These are phyloP conservation scores for Clinocottus analis DNA, from an alignment of 2,113 vertebrate species.

Conservation along the genomic window DNA sequence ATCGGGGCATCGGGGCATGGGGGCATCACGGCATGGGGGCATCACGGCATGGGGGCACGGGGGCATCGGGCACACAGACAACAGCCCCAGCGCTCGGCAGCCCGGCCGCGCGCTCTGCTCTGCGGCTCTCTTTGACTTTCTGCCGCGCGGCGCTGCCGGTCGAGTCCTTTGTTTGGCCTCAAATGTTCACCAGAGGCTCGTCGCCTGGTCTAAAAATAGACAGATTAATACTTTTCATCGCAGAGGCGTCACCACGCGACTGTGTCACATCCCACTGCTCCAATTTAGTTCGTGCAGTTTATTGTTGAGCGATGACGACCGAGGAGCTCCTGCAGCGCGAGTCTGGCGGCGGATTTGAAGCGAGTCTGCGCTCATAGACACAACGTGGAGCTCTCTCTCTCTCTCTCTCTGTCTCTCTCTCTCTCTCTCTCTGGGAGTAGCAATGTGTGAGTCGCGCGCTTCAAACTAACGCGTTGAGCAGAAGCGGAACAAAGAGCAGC, in stretches of 20 bases:
- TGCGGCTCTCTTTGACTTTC: slow-evolving; percentile 21
- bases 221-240: neutral
- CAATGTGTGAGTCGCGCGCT: slow-evolving; percentile 67
- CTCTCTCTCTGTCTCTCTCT: slow-evolving; percentile 46
- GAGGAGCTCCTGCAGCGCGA: slow-evolving; percentile 72
- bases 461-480: slow-evolving; percentile 65
- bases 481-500: slow-evolving; percentile 73
- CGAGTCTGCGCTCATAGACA: slow-evolving; percentile 58
- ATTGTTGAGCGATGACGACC: slow-evolving; percentile 65
- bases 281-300: slow-evolving; percentile 30
- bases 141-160: slow-evolving; percentile 10
- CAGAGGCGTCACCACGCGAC: neutral
- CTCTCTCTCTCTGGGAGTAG: slow-evolving; percentile 66
- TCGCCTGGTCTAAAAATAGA: neutral
- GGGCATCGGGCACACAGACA: too few relatives aligned
- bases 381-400: slow-evolving; percentile 65
- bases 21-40: slow-evolving; percentile 37
- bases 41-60: too few relatives aligned
- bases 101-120: too few relatives aligned
- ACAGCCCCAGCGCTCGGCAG: too few relatives aligned
- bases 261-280: slow-evolving; percentile 33
- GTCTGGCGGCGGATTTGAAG: slow-evolving; percentile 79
- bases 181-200: slow-evolving; percentile 2
- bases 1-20: neutral
- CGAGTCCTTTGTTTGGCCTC: slow-evolving; percentile 42